A percentile compares a stretch with the other conserved stretches of the same genome.
These are phyloP conservation scores for Diarsia mendica DNA, from an alignment of 2,888 invertebrate species.

Conservation along the genomic window DNA sequence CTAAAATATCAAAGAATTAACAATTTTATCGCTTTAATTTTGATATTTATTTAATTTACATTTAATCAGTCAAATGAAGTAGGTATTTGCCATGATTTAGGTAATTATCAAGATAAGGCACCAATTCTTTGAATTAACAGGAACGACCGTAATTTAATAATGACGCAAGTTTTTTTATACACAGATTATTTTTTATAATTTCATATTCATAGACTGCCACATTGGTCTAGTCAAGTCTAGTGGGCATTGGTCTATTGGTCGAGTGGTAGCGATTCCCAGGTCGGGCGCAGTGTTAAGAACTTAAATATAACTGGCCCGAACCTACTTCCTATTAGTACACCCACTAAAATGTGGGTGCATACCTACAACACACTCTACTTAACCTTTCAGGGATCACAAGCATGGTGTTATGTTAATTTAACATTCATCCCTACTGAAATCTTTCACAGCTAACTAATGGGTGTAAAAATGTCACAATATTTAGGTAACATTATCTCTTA, in stretches of 20 bases:
- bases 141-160: not conserved
- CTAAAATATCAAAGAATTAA: constrained; percentile 7
- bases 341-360: too few relatives aligned
- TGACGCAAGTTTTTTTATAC: not conserved
- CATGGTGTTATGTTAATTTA: not conserved
- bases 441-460: not conserved
- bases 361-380: too few relatives aligned
- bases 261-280: too few relatives aligned
- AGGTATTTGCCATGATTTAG: constrained; percentile 61
- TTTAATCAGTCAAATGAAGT: constrained; percentile 54
- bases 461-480: not conserved
- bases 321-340: too few relatives aligned
- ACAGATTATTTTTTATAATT: constrained; percentile 7
- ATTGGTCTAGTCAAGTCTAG: too few relatives aligned
- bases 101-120: constrained; percentile 59
- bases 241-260: too few relatives aligned
- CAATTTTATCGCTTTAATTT: constrained; percentile 33
- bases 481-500: not conserved
- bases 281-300: too few relatives aligned
- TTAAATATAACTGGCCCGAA: too few relatives aligned
- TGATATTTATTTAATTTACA: constrained; percentile 17
- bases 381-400: too few relatives aligned
- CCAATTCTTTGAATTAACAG: constrained; percentile 11
- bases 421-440: not conserved
- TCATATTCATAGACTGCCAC: not conserved